These are phyloP conservation scores for Halcyon smyrnensis DNA, from an alignment of 2,797 vertebrate genomes.

Conservation along the genomic window DNA sequence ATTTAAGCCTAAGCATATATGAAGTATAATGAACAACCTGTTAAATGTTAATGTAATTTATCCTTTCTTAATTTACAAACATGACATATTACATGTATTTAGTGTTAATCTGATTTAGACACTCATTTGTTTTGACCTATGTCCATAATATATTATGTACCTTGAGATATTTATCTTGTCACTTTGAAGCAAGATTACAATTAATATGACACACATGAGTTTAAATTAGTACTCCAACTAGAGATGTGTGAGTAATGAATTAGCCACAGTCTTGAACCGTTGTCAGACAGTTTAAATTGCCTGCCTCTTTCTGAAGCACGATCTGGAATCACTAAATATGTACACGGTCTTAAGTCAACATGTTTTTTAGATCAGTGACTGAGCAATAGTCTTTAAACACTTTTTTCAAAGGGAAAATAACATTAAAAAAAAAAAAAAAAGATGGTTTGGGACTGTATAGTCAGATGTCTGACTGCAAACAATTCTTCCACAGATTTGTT, in stretches of 20 bases:
- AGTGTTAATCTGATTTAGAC: constrained; percentile 78
- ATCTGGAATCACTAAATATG: constrained; percentile 64
- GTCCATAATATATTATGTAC: constrained; percentile 79
- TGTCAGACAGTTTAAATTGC: constrained; percentile 78
- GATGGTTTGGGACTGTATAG: constrained; percentile 39
- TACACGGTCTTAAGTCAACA: constrained; percentile 28
- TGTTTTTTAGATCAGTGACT: constrained; percentile 56
- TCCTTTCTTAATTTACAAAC: constrained; percentile 77
- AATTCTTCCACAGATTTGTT: constrained; percentile 72
- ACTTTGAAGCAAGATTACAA: constrained; percentile 80
- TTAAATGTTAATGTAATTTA: constrained; percentile 75
- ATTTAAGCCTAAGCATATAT: constrained; percentile 62
- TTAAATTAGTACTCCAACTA: constrained; percentile 79
- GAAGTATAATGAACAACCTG: constrained; percentile 70
- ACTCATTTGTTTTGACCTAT: constrained; percentile 79
- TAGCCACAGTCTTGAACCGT: constrained; percentile 75
- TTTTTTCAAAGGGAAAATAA: neutral
- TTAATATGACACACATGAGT: constrained; percentile 78
- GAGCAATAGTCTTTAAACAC: constrained; percentile 7
- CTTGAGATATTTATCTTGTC: constrained; percentile 82
- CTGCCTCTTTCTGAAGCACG: constrained; percentile 54
- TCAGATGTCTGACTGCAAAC: constrained; percentile 63
- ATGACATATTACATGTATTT: constrained; percentile 76
- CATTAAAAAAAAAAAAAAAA: neutral
- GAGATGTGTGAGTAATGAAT: constrained; percentile 80